Base-by-base conservation (phyloP, 2,888 invertebrate species). In the Hirtodrosophila duncani region DNA sequence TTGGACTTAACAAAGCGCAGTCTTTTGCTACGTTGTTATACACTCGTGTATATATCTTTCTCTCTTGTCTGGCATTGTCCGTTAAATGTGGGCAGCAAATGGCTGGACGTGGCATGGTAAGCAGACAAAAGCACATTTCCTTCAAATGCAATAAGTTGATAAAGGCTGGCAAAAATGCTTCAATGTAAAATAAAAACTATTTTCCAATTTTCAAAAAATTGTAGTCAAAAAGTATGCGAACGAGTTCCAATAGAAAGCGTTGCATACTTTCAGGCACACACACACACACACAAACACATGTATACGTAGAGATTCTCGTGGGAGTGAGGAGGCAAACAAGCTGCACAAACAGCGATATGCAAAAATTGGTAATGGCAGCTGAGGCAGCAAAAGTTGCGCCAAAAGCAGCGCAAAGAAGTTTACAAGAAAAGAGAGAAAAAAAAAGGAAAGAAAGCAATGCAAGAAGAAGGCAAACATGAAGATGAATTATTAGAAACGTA, bases 401-500 rank as follows among this genome's bases (percentile, higher is more conserved):
- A 62, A 59, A 44, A 39, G n/a, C n/a, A n/a, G n/a, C n/a, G 7
- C n/a, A n/a, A 31, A 49, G 36, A 29, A 42, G 23, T 55, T 51
- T 53, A 21, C 42, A 58, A 18, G 16, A 9, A 29, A 7, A 10
- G 34, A 9, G n/a, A 33, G 20, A n/a, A 44, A 36, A 45, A 30
- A 26, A 24, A 39, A 17, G 11, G 23, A 38, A 27, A 30, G 24
- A 30, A 41, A 30, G 20, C 26, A 45, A 27, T 23, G 26, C 16
- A 48, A 37, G 11, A 38, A 31, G 9, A 20, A 38, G 57, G 29
- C 29, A 44, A 67, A 66, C 66, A 66, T 49, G 56, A 52, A 58
- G 67, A 74, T 69, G 70, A 69, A 69, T 69, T 74, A 74, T 69
- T 72, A 66, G 68, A 63, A 69, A 69, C 63, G 74, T 69, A 69